Conservation (phyloP, 2,888 invertebrate genomes). For the Leuctra nigra region DNA sequence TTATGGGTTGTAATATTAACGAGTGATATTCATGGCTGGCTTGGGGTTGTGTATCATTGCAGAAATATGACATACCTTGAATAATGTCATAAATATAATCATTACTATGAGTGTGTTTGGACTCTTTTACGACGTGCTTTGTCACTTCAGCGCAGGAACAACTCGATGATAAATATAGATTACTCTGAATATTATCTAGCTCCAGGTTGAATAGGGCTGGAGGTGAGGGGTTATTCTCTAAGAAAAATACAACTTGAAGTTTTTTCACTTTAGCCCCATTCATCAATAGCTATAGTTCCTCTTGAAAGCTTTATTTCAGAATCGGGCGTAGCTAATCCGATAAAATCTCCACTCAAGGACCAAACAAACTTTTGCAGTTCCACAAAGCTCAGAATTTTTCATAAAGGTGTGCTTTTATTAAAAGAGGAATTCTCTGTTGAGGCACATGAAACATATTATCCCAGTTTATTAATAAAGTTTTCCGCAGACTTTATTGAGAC, state of each 20-base stretch:
- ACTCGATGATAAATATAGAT: too few species aligned
- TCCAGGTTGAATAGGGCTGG: too few species aligned
- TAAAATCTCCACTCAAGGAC: not conserved
- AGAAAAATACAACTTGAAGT: too few species aligned
- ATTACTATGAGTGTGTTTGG: slow-evolving; percentile 8
- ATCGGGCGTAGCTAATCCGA: not conserved
- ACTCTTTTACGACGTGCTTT: not conserved
- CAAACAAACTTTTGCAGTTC: not conserved
- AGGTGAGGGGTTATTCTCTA: too few species aligned
- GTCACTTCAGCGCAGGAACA: too few species aligned
- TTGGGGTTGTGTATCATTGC: too few species aligned
- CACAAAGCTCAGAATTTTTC: not conserved
- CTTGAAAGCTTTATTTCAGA: slow-evolving; percentile 1
- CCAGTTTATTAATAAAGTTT: not conserved
- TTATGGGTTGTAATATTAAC: not conserved
- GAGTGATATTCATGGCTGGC: not conserved
- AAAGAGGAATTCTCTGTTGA: not conserved
- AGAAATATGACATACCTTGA: not conserved
- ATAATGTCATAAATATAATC: not conserved
- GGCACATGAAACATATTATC: not conserved
- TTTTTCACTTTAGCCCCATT: not conserved
- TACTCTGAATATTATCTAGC: too few species aligned
- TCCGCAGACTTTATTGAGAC: not conserved
- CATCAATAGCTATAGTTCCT: slow-evolving; percentile 2
- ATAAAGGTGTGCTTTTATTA: not conserved